Percentiles rank a stretch among this genome's conserved stretches.
These are phyloP conservation scores for Trichopria drosophilae DNA, from an alignment of 2,888 invertebrate species.

Conservation along the genomic window DNA sequence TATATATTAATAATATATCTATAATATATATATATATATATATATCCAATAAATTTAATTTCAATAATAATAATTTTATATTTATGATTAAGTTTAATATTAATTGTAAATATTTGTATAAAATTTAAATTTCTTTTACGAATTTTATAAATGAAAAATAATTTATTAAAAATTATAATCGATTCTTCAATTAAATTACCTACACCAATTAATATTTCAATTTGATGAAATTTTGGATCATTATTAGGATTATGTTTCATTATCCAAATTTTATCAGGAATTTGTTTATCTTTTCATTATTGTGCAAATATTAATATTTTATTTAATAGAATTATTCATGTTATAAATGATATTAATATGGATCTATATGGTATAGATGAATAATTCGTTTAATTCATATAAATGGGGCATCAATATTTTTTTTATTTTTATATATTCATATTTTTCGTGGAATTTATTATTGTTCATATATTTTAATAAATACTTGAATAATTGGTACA, in stretches of 20 bases:
- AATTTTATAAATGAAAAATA: conserved; percentile 35
- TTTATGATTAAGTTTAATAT: conserved; percentile 65
- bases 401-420: conserved; percentile 74
- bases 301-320: conserved; percentile 66
- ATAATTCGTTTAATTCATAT: conserved; percentile 69
- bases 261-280: conserved; percentile 69
- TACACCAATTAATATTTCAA: conserved; percentile 65
- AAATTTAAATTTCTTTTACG: conserved; percentile 63
- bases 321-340: conserved; percentile 70
- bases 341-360: conserved; percentile 72
- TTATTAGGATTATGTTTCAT: conserved; percentile 67
- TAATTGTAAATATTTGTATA: conserved; percentile 65
- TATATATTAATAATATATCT: conserved; percentile 14
- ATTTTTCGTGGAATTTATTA: conserved; percentile 69
- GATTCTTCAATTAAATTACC: conserved; percentile 66
- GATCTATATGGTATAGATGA: no score
- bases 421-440: conserved; percentile 71
- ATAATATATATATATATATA: conserved; percentile 21
- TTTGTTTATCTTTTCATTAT: conserved; percentile 74
- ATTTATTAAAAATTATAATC: conserved; percentile 64
- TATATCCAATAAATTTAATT: conserved; percentile 16
- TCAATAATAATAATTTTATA: conserved; percentile 58
- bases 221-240: conserved; percentile 73
- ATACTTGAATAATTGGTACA: conserved; percentile 69
- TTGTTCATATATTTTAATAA: conserved; percentile 65